Conservation (phyloP, 2,113 vertebrate genomes). For the Megaceryle torquata region DNA sequence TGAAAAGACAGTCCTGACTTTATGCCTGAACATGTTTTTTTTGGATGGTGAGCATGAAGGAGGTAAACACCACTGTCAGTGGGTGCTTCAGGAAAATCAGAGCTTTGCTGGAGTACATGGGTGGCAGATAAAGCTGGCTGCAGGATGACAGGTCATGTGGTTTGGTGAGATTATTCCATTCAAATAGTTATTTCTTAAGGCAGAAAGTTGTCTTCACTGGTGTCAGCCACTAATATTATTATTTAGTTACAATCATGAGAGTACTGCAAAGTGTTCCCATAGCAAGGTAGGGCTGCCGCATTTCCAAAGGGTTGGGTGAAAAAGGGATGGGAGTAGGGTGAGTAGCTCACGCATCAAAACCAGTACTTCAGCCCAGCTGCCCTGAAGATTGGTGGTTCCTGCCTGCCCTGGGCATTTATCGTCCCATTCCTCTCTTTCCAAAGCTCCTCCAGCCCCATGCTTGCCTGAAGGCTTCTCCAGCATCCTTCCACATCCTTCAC, state of each 20-base stretch:
- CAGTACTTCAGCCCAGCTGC: neutral
- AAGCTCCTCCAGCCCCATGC: rapidly evolving
- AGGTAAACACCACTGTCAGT: neutral
- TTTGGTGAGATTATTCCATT: neutral
- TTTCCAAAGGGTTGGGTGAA: neutral
- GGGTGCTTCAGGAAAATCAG: neutral
- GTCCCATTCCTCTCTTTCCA: neutral
- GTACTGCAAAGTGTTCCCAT: neutral
- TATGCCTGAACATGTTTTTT: neutral
- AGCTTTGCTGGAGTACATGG: neutral
- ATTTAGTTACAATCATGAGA: neutral
- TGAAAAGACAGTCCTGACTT: neutral
- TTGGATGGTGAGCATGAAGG: neutral
- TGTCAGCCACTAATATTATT: neutral
- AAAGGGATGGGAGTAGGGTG: neutral
- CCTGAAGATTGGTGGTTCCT: neutral
- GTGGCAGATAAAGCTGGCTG: neutral
- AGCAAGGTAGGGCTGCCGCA: neutral
- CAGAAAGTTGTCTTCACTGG: neutral
- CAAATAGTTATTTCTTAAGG: neutral
- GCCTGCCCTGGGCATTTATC: neutral
- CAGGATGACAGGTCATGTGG: neutral
- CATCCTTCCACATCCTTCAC: neutral
- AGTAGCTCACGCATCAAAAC: neutral
- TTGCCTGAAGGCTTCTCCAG: neutral